These are phyloP conservation scores for Drosophila multiciliata DNA, from an alignment of 2,888 invertebrate genomes.

Conservation along the genomic window DNA sequence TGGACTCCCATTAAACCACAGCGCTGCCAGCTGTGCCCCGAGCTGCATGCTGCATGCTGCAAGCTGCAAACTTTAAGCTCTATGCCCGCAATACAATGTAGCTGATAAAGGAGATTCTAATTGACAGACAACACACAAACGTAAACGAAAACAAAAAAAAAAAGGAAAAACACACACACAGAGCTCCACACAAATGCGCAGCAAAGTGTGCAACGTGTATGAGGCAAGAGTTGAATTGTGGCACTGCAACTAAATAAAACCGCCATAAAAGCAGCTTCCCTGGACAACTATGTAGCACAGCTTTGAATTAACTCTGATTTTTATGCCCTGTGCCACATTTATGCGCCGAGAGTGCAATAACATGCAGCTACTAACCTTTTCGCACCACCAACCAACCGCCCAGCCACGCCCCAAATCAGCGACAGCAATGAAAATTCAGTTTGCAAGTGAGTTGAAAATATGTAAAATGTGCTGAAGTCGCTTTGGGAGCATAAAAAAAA, in stretches of 20 bases:
- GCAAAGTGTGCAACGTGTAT: constrained; percentile 36
- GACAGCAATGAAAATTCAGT: constrained; percentile 46
- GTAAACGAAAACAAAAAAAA: background rate
- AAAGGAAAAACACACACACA: background rate
- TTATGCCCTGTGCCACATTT: constrained; percentile 65
- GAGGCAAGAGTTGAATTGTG: constrained; percentile 6
- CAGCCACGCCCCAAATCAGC: constrained; percentile 45
- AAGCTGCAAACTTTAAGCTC: background rate
- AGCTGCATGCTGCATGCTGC: constrained; percentile 20
- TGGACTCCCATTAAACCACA: constrained; percentile 43
- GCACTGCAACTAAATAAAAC: constrained; percentile 4
- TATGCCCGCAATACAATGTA: constrained; percentile 40
- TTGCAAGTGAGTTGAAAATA: constrained; percentile 47
- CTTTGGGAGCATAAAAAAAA: constrained; percentile 40
- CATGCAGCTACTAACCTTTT: constrained; percentile 27
- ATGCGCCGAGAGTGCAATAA: constrained; percentile 47
- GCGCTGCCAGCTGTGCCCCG: constrained; percentile 2
- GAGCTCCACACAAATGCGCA: background rate
- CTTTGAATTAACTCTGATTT: constrained; percentile 72
- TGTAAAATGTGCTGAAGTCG: constrained; percentile 43
- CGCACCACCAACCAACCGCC: background rate
- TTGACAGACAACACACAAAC: constrained; percentile 59
- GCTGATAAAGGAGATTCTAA: constrained; percentile 67
- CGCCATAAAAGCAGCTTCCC: constrained; percentile 35
- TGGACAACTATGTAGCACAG: constrained; percentile 66